phyloP scores from a whole-genome alignment of 2,888 invertebrate genomes.

The Melieria picta region DNA sequence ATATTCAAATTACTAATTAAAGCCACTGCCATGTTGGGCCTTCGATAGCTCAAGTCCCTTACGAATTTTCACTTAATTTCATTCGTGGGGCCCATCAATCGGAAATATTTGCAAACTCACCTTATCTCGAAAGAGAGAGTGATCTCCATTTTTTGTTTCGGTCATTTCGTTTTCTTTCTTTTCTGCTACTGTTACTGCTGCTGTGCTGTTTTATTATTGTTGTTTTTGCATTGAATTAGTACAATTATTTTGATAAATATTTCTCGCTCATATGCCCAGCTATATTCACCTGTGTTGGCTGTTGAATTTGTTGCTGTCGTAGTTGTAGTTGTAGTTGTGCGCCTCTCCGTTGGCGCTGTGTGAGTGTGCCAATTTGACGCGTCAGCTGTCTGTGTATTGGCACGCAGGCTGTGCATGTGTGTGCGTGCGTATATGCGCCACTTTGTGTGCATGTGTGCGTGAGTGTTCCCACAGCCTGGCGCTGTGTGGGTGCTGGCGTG shows the following conservation, averaged over 20 bases:
- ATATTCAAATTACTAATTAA: too few species aligned
- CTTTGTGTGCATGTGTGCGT: constrained; percentile 23
- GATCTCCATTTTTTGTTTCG: not conserved
- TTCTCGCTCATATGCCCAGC: constrained; percentile 10
- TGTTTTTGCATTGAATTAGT: not conserved
- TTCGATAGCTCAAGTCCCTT: too few species aligned
- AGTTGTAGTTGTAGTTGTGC: constrained; percentile 6
- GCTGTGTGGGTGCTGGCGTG: not conserved
- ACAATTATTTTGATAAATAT: constrained; percentile 21
- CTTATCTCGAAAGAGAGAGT: constrained; percentile 1
- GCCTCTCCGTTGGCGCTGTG: not conserved
- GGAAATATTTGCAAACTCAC: constrained; percentile 1
- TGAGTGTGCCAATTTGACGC: not conserved
- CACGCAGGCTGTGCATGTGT: not conserved
- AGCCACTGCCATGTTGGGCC: too few species aligned
- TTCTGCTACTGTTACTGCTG: not conserved
- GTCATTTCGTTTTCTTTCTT: not conserved
- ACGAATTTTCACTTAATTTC: too few species aligned
- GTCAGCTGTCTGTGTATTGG: not conserved
- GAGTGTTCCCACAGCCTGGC: not conserved
- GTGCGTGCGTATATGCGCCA: not conserved
- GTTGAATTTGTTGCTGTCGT: constrained; percentile 9
- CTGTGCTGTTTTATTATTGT: not conserved
- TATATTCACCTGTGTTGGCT: constrained; percentile 27
- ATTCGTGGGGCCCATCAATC: not conserved